Conservation (phyloP, 2,113 vertebrate genomes). For the Microtus montanus region DNA sequence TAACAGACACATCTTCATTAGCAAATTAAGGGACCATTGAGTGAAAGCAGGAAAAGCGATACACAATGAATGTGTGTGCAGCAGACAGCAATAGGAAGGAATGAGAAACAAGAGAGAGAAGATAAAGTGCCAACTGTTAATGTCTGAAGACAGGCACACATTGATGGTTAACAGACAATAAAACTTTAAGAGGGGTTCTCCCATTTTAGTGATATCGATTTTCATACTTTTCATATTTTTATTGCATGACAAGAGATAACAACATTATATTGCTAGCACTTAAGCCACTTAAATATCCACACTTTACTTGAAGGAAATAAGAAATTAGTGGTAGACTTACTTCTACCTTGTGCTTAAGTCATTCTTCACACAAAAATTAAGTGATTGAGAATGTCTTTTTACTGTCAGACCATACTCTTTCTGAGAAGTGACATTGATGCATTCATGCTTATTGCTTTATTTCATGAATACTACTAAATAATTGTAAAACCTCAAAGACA, state of each 20-base stretch:
- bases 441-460: not conserved
- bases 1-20: not conserved
- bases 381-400: not conserved
- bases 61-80: not conserved
- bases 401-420: not conserved
- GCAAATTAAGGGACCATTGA: not conserved
- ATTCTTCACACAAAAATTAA: slow-evolving; percentile 45
- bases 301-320: slow-evolving; percentile 57
- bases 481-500: not conserved
- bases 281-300: slow-evolving; percentile 55
- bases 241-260: slow-evolving; percentile 42
- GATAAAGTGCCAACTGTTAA: not conserved
- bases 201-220: slow-evolving; percentile 57
- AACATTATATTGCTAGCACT: slow-evolving; percentile 53
- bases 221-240: slow-evolving; percentile 52
- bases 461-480: not conserved
- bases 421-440: not conserved
- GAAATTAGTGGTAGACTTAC: slow-evolving; percentile 38
- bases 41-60: not conserved
- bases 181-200: slow-evolving; percentile 39
- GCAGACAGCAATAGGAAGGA: not conserved
- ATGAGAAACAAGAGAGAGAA: not conserved
- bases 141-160: slow-evolving; percentile 33
- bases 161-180: slow-evolving; percentile 51
- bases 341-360: not conserved